A percentile compares a stretch with the other conserved stretches of the same genome.
phyloP scores from a whole-genome alignment of 2,113 vertebrate genomes.

The Okapia johnstoni region DNA sequence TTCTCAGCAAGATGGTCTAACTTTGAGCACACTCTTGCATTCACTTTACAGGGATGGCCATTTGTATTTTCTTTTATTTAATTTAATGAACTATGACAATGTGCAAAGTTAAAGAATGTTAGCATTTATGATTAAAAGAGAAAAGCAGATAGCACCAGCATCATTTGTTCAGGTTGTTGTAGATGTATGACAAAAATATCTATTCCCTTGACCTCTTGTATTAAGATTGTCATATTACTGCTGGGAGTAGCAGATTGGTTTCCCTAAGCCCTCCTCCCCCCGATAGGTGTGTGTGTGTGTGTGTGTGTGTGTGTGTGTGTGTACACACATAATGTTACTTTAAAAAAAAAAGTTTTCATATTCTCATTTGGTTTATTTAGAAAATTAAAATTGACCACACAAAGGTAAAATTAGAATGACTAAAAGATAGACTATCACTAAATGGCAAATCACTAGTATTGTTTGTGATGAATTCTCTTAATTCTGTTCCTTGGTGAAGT shows the following conservation, averaged over 20 bases:
- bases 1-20: neutral
- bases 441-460: neutral
- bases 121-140: constrained; percentile 42
- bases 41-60: constrained; percentile 47
- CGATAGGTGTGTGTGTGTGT: neutral
- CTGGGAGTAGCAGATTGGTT: neutral
- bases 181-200: neutral
- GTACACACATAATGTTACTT: neutral
- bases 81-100: constrained; percentile 17
- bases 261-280: neutral
- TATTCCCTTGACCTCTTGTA: neutral
- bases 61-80: constrained; percentile 69
- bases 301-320: neutral
- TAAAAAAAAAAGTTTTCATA: constrained; percentile 1
- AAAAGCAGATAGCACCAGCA: neutral
- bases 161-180: constrained; percentile 23
- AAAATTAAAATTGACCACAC: constrained; percentile 42
- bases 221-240: neutral
- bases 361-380: neutral
- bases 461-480: constrained; percentile 26
- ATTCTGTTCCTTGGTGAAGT: constrained; percentile 22
- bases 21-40: constrained; percentile 13
- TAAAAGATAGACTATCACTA: constrained; percentile 31
- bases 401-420: constrained; percentile 39
- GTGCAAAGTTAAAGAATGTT: neutral